A percentile compares a stretch with the other conserved stretches of the same genome.
Evolutionary conservation across 2,797 vertebrate genomes (phyloP).

Genomic region (Acanthopagrus latus): DNA sequence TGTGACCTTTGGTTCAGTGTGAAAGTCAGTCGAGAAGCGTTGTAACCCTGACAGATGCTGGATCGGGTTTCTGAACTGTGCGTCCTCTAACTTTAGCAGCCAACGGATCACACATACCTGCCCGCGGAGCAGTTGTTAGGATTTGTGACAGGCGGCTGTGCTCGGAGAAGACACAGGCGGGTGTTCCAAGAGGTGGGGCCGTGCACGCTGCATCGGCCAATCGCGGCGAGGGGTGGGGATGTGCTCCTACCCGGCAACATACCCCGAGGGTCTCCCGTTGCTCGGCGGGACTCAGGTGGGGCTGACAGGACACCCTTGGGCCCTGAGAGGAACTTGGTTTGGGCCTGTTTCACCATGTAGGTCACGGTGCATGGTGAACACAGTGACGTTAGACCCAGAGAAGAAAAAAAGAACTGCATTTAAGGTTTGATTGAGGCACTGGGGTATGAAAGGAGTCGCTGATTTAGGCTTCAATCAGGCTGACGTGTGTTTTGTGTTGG

Average conservation of each 20-base stretch:
- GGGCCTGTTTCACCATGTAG: conserved; percentile 45
- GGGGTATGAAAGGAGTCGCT: conserved; percentile 16
- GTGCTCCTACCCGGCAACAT: conserved; percentile 84
- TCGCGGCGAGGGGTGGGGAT: conserved; percentile 81
- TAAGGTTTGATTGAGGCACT: background rate
- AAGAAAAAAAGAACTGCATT: conserved; percentile 12
- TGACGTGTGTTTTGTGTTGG: conserved; percentile 46
- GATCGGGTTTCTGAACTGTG: conserved; percentile 38
- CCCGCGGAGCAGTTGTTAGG: conserved; percentile 61
- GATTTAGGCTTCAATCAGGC: conserved; percentile 35
- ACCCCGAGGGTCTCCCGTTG: conserved; percentile 60
- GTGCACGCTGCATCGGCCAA: conserved; percentile 64
- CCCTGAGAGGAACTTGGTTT: conserved; percentile 53
- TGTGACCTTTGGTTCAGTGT: background rate
- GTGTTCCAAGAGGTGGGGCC: conserved; percentile 67
- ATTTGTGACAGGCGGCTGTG: conserved; percentile 64
- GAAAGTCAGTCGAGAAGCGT: background rate
- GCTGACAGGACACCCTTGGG: conserved; percentile 43
- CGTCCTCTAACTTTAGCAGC: conserved; percentile 64
- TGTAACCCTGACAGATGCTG: conserved; percentile 27
- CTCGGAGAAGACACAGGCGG: conserved; percentile 58
- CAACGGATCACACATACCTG: conserved; percentile 62
- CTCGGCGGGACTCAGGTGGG: conserved; percentile 73
- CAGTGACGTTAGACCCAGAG: conserved; percentile 10
- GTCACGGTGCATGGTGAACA: conserved; percentile 45